Evolutionary conservation across 2,113 vertebrate genomes (phyloP), one percentile per base, ranked within the genome.

Genomic region (Emydura subglobosa): DNA sequence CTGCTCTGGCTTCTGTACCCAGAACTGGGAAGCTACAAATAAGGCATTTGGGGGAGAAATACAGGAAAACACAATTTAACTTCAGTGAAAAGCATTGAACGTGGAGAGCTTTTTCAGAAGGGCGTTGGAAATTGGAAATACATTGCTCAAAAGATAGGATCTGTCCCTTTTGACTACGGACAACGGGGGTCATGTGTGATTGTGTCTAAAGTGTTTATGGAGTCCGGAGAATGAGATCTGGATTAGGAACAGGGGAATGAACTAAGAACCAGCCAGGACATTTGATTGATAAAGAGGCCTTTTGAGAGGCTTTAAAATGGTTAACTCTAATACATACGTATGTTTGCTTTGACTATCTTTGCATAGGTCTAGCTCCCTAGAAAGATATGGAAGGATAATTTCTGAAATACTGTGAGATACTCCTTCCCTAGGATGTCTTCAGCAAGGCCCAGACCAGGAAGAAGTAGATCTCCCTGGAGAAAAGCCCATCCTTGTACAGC

Each of bases 81-180:
- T 91, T 89, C 92, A 94, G 53, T 7, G 85, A 93, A 91, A 94
- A 14, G 10, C 29, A 54, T 85, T 65, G 42, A n/a, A 92, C 90
- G 87, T 82, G 86, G n/a, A 72, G 65, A 39, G 65, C 65, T 93
- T 97, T 42, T 95, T 89, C 96, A 96, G 96, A 96, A 96, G 86
- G 91, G 88, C 93, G 96, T 97, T 96, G 95, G 96, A 97, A 96
- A 97, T 83, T 97, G 95, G 95, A 96, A 42, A n/a, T 81, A 1
- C 81, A 31, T 51, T 79, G 65, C 74, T 96, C 22, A 0, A 90
- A 74, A 89, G 74, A 89, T 94, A 4, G 4, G 47, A 65, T 44
- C 85, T 95, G 42, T 89, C 78, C 80, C 65, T 31, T 83, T 85
- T 93, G 81, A 12, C 57, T n/a, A 68, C 21, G 34, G 92, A 87